Conservation (phyloP, 2,888 invertebrate species). For the Agrochola lota region DNA sequence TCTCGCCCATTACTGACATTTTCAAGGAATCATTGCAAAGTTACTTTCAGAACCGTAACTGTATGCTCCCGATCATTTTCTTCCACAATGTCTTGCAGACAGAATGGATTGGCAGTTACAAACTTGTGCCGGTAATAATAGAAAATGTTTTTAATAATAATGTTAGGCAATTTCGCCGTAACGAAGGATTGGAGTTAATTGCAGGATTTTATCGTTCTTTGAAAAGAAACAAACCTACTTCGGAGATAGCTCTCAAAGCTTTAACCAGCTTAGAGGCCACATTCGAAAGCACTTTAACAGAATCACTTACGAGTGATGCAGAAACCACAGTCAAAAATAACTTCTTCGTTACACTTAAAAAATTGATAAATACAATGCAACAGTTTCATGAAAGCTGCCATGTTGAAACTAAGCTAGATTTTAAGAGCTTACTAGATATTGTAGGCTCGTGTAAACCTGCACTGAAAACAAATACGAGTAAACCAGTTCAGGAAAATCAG, state of each 20-base stretch:
- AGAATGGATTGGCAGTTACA: conserved; percentile 92
- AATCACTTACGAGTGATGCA: conserved; percentile 80
- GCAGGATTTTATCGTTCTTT: conserved; percentile 92
- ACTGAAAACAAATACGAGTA: conserved; percentile 73
- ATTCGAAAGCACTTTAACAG: conserved; percentile 84
- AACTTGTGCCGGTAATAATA: conserved; percentile 90
- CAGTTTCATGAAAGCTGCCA: conserved; percentile 84
- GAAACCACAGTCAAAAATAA: conserved; percentile 89
- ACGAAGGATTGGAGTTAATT: conserved; percentile 92
- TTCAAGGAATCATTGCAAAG: conserved; percentile 89
- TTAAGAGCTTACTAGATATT: conserved; percentile 75
- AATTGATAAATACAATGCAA: conserved; percentile 89
- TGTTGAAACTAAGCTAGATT: conserved; percentile 79
- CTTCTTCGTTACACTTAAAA: conserved; percentile 89
- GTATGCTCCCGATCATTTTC: conserved; percentile 91
- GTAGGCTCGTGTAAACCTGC: conserved; percentile 77
- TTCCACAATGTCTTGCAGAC: conserved; percentile 92
- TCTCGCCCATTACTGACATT: conserved; percentile 84
- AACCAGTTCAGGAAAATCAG: conserved; percentile 62
- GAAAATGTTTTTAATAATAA: conserved; percentile 91
- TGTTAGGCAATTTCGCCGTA: conserved; percentile 92
- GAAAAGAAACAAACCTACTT: conserved; percentile 83
- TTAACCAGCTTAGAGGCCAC: conserved; percentile 85
- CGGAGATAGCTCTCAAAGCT: conserved; percentile 77
- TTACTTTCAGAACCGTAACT: conserved; percentile 92